Evolutionary conservation across 2,797 vertebrate genomes (phyloP).

Genomic region (Mareca penelope): DNA sequence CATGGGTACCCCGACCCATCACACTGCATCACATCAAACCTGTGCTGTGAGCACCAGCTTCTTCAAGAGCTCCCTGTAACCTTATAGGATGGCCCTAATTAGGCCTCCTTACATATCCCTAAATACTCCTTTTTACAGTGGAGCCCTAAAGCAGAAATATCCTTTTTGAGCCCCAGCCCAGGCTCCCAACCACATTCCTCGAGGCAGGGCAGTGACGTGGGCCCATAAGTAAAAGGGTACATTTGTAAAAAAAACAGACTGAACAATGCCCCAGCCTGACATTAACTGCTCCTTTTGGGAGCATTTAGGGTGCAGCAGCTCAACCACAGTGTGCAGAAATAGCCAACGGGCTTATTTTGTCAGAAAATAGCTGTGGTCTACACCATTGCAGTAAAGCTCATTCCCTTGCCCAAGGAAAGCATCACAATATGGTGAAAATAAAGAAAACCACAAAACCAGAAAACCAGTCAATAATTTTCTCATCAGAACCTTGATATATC

Average conservation of each 20-base stretch:
- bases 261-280: neutral
- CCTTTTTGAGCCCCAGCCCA: neutral
- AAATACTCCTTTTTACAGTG: too few relatives aligned
- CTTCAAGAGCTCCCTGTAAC: too few relatives aligned
- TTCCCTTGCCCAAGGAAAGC: fast-evolving
- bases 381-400: neutral
- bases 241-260: neutral
- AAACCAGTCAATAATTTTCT: neutral
- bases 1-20: neutral
- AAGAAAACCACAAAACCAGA: neutral
- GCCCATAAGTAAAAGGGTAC: neutral
- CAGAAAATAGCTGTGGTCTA: neutral
- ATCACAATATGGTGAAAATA: neutral
- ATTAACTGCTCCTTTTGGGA: neutral
- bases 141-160: neutral
- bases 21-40: neutral
- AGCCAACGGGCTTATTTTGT: fast-evolving
- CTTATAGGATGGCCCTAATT: too few relatives aligned
- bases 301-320: neutral
- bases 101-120: too few relatives aligned
- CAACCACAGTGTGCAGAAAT: fast-evolving
- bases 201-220: neutral
- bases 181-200: neutral
- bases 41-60: neutral
- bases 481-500: neutral